Percentiles rank a stretch among this genome's conserved stretches.
phyloP scores from a whole-genome alignment of 2,797 vertebrate genomes.

The Euthynnus affinis region DNA sequence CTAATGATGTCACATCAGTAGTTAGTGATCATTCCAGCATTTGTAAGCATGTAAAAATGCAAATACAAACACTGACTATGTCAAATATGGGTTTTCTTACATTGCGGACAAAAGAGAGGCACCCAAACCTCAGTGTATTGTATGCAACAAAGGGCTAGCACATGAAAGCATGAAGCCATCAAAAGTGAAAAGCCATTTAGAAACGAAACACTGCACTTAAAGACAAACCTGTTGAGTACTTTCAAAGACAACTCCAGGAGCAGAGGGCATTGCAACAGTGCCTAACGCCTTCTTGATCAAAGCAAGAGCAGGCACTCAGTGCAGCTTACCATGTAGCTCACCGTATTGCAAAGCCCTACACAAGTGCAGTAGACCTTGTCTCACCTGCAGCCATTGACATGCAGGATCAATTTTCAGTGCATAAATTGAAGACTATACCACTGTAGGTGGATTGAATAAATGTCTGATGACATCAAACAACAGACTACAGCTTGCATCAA shows the following conservation, averaged over 20 bases:
- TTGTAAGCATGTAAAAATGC: conserved; percentile 5
- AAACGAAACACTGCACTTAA: background rate
- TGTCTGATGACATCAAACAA: too few relatives aligned
- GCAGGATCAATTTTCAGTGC: background rate
- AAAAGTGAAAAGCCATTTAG: background rate
- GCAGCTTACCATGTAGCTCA: background rate
- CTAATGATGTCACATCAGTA: too few relatives aligned
- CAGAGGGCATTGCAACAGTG: background rate
- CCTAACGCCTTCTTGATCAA: background rate
- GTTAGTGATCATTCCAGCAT: too few relatives aligned
- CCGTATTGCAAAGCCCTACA: background rate
- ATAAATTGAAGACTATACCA: too few relatives aligned
- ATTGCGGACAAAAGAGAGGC: too few relatives aligned
- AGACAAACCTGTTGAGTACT: conserved; percentile 17
- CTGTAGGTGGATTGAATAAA: too few relatives aligned
- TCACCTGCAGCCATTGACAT: background rate
- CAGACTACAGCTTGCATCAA: too few relatives aligned
- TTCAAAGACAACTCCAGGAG: background rate
- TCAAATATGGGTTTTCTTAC: conserved; percentile 16
- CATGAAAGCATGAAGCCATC: conserved; percentile 18
- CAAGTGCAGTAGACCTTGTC: background rate
- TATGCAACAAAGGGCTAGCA: background rate
- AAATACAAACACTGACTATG: background rate
- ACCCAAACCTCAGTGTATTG: background rate
- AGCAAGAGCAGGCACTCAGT: background rate